phyloP scores from a whole-genome alignment of 2,888 invertebrate species.

The Papilio protenor region DNA sequence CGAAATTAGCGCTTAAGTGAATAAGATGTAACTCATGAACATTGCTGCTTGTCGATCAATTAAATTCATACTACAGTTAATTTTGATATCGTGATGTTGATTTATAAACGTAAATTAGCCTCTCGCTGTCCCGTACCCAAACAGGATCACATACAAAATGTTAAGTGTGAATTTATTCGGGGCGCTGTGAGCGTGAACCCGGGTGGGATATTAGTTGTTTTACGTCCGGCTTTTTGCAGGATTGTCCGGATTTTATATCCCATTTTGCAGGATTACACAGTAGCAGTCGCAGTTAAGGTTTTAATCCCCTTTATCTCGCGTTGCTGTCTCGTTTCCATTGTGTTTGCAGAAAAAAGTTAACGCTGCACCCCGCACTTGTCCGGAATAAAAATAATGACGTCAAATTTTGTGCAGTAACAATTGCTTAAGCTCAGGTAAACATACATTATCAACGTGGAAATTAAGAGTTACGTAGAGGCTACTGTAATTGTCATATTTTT shows the following conservation, averaged over 20 bases:
- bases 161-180: constrained; percentile 36
- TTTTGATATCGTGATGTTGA: not conserved
- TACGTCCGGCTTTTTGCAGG: constrained; percentile 41
- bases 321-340: constrained; percentile 31
- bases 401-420: constrained; percentile 9
- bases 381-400: constrained; percentile 1
- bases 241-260: constrained; percentile 40
- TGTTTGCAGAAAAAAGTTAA: constrained; percentile 8
- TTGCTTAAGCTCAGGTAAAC: not conserved
- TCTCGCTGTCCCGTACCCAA: not conserved
- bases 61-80: not conserved
- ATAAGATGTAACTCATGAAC: not conserved
- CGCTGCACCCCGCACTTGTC: constrained; percentile 4
- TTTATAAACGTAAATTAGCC: not conserved
- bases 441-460: not conserved
- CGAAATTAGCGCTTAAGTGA: not conserved
- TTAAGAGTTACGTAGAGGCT: not conserved
- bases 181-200: not conserved
- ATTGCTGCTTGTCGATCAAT: not conserved
- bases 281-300: constrained; percentile 41
- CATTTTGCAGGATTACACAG: constrained; percentile 43
- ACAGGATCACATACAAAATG: constrained; percentile 19
- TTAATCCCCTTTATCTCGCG: constrained; percentile 37
- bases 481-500: not conserved
- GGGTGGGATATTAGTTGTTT: constrained; percentile 37